phyloP scores from a whole-genome alignment of 2,113 vertebrate species.

The Halichoeres trimaculatus region DNA sequence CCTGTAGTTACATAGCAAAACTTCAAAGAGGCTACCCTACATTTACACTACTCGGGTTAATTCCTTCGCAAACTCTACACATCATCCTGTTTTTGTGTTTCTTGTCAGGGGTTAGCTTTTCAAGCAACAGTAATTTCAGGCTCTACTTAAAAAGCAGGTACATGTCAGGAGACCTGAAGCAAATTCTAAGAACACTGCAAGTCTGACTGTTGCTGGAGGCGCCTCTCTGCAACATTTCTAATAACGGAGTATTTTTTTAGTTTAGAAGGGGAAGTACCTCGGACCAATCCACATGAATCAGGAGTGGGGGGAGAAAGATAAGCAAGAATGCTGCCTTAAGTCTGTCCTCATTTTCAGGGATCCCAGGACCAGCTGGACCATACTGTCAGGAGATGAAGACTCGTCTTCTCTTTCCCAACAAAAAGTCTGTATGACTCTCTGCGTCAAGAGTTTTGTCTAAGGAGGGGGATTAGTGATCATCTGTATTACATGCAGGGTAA shows the following conservation, averaged over 20 bases:
- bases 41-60: constrained; percentile 7
- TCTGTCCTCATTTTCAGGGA: too few species aligned
- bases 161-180: constrained; percentile 37
- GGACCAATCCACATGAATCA: too few species aligned
- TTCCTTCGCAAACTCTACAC: constrained; percentile 25
- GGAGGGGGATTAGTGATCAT: background rate
- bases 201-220: constrained; percentile 48
- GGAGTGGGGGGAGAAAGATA: too few species aligned
- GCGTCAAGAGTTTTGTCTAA: background rate
- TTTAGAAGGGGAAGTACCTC: too few species aligned
- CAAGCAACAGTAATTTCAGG: constrained; percentile 61
- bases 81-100: constrained; percentile 45
- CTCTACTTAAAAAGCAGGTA: constrained; percentile 61
- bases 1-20: too few species aligned
- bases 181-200: constrained; percentile 35
- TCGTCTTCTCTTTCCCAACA: too few species aligned
- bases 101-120: constrained; percentile 39
- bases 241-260: constrained; percentile 54
- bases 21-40: background rate
- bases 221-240: constrained; percentile 56
- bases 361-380: too few species aligned
- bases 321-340: too few species aligned
- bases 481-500: background rate
- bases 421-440: too few species aligned
- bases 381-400: too few species aligned